Conservation (phyloP, 2,888 invertebrate genomes). For the Habrosyne pyritoides region DNA sequence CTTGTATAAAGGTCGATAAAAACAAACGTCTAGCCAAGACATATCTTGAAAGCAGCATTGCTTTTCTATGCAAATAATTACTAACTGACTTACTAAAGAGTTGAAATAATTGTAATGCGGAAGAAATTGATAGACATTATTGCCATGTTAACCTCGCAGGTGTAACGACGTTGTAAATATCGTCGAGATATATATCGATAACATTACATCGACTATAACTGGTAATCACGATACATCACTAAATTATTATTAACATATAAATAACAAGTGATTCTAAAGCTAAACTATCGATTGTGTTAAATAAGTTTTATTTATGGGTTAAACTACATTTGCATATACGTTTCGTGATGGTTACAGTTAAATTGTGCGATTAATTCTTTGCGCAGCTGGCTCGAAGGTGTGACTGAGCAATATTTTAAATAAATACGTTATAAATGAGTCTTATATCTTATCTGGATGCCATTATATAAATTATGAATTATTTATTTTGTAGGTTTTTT, state of each 20-base stretch:
- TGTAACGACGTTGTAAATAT: background rate
- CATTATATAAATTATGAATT: too few relatives aligned
- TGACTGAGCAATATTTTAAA: background rate
- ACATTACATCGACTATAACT: background rate
- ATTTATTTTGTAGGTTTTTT: too few relatives aligned
- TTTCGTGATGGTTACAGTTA: constrained; percentile 40
- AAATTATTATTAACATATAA: constrained; percentile 72
- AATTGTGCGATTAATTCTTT: constrained; percentile 25
- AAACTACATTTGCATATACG: constrained; percentile 33
- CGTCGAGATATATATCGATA: background rate
- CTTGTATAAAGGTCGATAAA: too few relatives aligned
- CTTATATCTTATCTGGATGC: too few relatives aligned
- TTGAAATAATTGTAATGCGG: background rate
- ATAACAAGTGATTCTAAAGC: constrained; percentile 69
- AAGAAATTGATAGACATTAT: background rate
- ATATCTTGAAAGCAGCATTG: too few relatives aligned
- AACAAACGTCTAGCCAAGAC: too few relatives aligned
- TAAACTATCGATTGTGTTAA: constrained; percentile 67
- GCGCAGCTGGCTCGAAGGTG: constrained; percentile 2
- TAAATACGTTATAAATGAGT: too few relatives aligned
- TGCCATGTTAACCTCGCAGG: background rate
- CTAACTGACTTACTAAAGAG: background rate
- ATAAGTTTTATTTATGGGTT: constrained; percentile 31
- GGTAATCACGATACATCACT: background rate
- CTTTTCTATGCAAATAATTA: too few relatives aligned